Evolutionary conservation across 2,888 invertebrate species (phyloP), one percentile per base, ranked within the genome.

Genomic region (Pyrochroa serraticornis): DNA sequence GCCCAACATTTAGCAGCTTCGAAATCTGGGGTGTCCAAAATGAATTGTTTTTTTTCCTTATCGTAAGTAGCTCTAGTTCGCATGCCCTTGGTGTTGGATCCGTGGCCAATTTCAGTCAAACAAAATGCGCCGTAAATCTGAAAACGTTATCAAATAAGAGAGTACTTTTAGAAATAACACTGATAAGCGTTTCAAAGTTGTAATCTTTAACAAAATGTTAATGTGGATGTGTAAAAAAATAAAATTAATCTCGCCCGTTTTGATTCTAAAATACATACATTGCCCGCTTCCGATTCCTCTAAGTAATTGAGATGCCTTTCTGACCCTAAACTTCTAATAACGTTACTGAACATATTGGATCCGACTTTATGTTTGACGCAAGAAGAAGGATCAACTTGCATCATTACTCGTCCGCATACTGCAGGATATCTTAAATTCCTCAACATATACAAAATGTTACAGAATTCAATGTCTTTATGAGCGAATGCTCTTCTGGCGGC

Each of bases 51-150:
- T 6, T 85, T 88, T 54, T 83, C 82, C 0, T 87, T 84, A 72
- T 92, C 86, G 77, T 90, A 96, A 0, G 88, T 92, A 0, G 95
- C 95, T 0, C 87, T 89, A 0, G 95, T 95, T 68, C 90, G 83
- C 90, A 96, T 91, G 2, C 89, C 90, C 71, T 90, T 89, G 0
- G 93, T 92, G 76, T 96, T 96, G 22, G 93, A 93, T 0, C 96
- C 96, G 75, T 97, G 96, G 0, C 91, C 86, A 6, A 96, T 86
- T 79, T 97, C 96, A 0, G 96, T 96, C 41, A 96, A 77, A 0
- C 92, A 92, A 77, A 93, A 95, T 69, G 93, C 89, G 2, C 90
- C 90, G 63, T 83, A 71, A 52, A 86, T 82, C 81, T 87, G 52
- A 36, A 63, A 62, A 48, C 3, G 7, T 10, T 32, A 22, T 22